Base-by-base conservation (phyloP, 2,113 vertebrate genomes). In the Terrapene triunguis region DNA sequence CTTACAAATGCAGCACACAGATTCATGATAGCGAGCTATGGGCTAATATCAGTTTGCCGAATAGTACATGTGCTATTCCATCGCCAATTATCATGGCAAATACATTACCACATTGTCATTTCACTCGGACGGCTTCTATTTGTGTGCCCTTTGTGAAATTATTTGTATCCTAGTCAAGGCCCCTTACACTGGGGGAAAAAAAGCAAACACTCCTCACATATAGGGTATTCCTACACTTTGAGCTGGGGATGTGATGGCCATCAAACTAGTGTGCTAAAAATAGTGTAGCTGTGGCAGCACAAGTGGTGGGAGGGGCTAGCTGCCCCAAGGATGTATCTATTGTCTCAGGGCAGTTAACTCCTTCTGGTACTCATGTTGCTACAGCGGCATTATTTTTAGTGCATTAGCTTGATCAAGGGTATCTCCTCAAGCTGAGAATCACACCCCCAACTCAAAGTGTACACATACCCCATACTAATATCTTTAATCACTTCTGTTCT, bases 11-110 rank as follows among this genome's bases (percentile, higher is more conserved):
- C 54, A 82, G 8, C 78, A 92, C 57, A 78, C 5, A 19, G 89
- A 92, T 86, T 59, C 92, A 54, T 83, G 92, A 54, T 59, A 93
- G 87, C 27, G 91, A 94, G 24, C 92, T 81, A 81, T 42, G 65
- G 47, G 84, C 74, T 81, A 89, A 7, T 87, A 84, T 82, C 55
- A 50, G 76, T 79, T 10, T 82, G 83, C 89, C 86, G 44, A 93
- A 65, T 54, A 80, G 72, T 74, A 38, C 84, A 0, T 22, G 89
- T 57, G 94, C 19, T 85, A 53, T 81, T 21, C n/a, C 82, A 82
- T 38, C 78, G 47, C 69, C 35, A 0, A 0, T 42, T 84, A 42
- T 82, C 55, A 65, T 55, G 88, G 57, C 42, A 89, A 92, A 5
- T 7, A n/a, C 0, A 0, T 42, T 51, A 86, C 35, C 21, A 21